phyloP scores from a whole-genome alignment of 2,113 vertebrate genomes.

The Pluvialis apricaria region DNA sequence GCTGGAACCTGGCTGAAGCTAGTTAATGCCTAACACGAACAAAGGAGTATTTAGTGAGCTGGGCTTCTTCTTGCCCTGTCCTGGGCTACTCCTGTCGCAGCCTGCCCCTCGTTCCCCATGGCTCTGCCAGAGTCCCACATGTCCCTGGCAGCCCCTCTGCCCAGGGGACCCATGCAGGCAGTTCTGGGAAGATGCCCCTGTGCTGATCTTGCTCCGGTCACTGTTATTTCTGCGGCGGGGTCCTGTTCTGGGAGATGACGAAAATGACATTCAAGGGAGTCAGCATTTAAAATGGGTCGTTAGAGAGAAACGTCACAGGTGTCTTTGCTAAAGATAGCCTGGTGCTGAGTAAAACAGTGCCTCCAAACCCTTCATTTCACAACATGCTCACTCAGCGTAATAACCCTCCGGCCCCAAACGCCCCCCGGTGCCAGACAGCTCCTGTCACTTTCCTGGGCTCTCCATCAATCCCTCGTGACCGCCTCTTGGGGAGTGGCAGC shows the following conservation, averaged over 20 bases:
- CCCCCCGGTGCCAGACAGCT: neutral
- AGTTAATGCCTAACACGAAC: accelerated
- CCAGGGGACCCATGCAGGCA: accelerated
- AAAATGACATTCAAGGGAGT: conserved; percentile 19
- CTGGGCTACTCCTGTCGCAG: neutral
- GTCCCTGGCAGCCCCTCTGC: neutral
- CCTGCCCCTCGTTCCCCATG: too few relatives aligned
- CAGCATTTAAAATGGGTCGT: conserved; percentile 53
- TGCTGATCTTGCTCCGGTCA: neutral
- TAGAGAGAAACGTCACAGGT: neutral
- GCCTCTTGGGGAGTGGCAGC: accelerated
- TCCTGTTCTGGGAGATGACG: conserved; percentile 41
- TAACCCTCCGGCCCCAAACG: neutral
- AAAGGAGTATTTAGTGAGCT: neutral
- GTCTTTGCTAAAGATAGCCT: conserved; percentile 57
- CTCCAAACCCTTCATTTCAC: conserved; percentile 48
- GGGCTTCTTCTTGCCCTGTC: neutral
- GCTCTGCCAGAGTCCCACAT: neutral
- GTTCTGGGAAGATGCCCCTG: neutral
- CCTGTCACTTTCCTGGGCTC: neutral
- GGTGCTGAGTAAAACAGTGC: conserved; percentile 62
- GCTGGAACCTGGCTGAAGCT: neutral
- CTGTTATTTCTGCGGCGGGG: neutral
- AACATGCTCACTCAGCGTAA: conserved; percentile 1
- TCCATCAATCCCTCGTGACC: neutral